These are phyloP conservation scores for Drosophila sordidapex DNA, from an alignment of 2,888 invertebrate genomes.

Conservation along the genomic window DNA sequence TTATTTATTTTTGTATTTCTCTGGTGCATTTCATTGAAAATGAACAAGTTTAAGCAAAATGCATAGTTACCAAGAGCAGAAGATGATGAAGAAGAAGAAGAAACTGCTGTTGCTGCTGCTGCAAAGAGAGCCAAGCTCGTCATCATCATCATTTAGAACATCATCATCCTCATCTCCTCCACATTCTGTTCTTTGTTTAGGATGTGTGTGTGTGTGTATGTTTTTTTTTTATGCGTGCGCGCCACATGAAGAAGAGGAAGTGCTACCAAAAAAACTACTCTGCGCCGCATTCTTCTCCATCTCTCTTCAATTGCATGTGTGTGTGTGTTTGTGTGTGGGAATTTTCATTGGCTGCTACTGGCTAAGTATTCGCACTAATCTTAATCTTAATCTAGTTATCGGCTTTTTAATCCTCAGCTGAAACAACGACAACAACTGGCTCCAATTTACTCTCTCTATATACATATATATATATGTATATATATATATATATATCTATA, in stretches of 20 bases:
- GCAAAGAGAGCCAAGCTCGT: constrained; percentile 40
- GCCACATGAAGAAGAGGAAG: constrained; percentile 58
- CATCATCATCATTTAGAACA: constrained; percentile 21
- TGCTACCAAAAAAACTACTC: constrained; percentile 40
- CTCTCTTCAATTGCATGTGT: background rate
- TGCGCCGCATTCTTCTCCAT: constrained; percentile 19
- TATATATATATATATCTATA: background rate
- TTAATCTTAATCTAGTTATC: constrained; percentile 44
- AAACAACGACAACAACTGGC: constrained; percentile 15
- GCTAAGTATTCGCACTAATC: constrained; percentile 31
- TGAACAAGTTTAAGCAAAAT: constrained; percentile 44
- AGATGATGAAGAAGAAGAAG: constrained; percentile 17
- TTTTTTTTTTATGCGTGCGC: constrained; percentile 45
- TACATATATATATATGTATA: background rate
- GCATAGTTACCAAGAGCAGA: constrained; percentile 35
- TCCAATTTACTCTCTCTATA: constrained; percentile 9
- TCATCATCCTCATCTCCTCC: constrained; percentile 36
- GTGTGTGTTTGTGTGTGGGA: constrained; percentile 15
- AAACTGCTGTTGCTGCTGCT: constrained; percentile 5
- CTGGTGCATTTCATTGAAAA: constrained; percentile 46
- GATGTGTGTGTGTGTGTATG: constrained; percentile 47
- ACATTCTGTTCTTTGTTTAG: constrained; percentile 57
- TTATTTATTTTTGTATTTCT: constrained; percentile 20
- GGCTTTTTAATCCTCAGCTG: constrained; percentile 26
- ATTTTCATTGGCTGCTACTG: constrained; percentile 27